A percentile compares a stretch with the other conserved stretches of the same genome.
Evolutionary conservation across 2,113 vertebrate genomes (phyloP).

Genomic region (Catharus fuscescens): DNA sequence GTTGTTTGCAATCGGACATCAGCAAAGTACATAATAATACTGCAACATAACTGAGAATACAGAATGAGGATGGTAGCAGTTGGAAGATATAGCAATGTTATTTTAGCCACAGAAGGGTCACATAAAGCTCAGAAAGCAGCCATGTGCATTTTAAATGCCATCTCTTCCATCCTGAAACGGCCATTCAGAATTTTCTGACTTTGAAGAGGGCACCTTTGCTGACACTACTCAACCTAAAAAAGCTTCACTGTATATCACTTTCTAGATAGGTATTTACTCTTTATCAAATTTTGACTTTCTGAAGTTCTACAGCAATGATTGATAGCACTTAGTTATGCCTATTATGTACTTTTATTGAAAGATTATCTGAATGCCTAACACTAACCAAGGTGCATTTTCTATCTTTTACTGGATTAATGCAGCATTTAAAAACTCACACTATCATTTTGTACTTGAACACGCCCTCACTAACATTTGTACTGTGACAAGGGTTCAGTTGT

Average conservation of each 20-base stretch:
- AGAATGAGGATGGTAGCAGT: background rate
- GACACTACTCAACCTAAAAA: background rate
- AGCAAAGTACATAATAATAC: conserved; percentile 52
- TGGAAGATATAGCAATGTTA: background rate
- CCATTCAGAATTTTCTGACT: background rate
- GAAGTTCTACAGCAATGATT: background rate
- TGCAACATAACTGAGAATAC: conserved; percentile 21
- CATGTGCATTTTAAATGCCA: background rate
- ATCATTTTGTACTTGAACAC: background rate
- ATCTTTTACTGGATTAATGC: background rate
- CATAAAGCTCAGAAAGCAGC: background rate
- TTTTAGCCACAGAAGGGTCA: background rate
- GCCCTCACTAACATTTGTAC: background rate
- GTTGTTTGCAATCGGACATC: conserved; percentile 62
- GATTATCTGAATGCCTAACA: background rate
- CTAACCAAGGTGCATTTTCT: background rate
- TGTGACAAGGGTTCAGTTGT: background rate
- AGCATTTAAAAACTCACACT: background rate
- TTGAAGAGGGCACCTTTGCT: background rate
- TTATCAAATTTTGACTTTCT: background rate
- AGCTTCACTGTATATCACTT: background rate
- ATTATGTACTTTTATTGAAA: background rate
- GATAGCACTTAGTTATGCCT: background rate
- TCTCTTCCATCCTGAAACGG: background rate
- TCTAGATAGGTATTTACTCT: background rate